Evolutionary conservation across 2,888 invertebrate species (phyloP).

Genomic region (Brachypterus glaber): DNA sequence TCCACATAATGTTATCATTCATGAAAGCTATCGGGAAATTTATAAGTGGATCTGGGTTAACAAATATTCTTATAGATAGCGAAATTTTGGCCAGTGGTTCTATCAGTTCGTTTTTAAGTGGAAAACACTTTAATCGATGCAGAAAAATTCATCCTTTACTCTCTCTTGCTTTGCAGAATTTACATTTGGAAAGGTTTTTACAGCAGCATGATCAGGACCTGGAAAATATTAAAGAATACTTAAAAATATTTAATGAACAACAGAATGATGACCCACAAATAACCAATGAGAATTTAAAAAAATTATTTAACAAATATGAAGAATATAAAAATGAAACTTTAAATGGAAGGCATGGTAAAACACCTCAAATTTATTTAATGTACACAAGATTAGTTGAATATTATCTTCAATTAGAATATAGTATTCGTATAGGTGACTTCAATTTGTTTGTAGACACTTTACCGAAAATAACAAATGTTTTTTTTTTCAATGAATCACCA

Average conservation of each 20-base stretch:
- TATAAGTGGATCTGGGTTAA: slow-evolving; percentile 17
- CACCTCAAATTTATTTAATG: slow-evolving; percentile 17
- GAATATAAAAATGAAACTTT: slow-evolving; percentile 19
- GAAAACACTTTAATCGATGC: slow-evolving; percentile 17
- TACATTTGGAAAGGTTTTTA: slow-evolving; percentile 25
- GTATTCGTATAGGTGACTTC: slow-evolving; percentile 22
- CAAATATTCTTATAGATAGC: slow-evolving; percentile 14
- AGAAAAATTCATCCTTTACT: slow-evolving; percentile 19
- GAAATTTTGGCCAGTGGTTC: slow-evolving; percentile 15
- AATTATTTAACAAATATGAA: slow-evolving; percentile 18
- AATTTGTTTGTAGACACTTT: slow-evolving; percentile 19
- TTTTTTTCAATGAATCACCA: slow-evolving; percentile 23
- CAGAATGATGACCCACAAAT: slow-evolving; percentile 20
- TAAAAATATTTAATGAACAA: slow-evolving; percentile 16
- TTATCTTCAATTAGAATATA: slow-evolving; percentile 20
- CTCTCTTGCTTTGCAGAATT: slow-evolving; percentile 19
- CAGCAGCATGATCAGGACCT: slow-evolving; percentile 13
- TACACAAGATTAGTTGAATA: slow-evolving; percentile 18
- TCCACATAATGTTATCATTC: slow-evolving; percentile 18
- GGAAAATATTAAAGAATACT: slow-evolving; percentile 19
- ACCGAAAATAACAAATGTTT: slow-evolving; percentile 19
- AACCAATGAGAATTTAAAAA: slow-evolving; percentile 17
- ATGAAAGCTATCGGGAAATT: slow-evolving; percentile 19
- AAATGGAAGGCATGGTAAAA: slow-evolving; percentile 20
- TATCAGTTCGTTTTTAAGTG: slow-evolving; percentile 14